A percentile compares a stretch with the other conserved stretches of the same genome.
These are phyloP conservation scores for Astyanax mexicanus DNA, from an alignment of 2,797 vertebrate genomes.

Conservation along the genomic window DNA sequence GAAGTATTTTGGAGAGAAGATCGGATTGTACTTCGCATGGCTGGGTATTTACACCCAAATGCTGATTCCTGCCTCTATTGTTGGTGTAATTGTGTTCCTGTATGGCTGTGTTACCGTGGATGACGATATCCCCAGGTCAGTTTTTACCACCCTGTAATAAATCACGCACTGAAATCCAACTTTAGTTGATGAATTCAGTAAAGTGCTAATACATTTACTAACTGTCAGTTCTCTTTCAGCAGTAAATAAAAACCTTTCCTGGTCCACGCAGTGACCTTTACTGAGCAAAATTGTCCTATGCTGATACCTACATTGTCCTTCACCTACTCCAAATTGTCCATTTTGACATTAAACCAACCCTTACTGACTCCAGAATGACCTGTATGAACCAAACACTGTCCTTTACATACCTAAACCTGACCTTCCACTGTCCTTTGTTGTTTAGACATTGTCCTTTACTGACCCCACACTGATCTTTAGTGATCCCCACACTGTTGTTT, in stretches of 20 bases:
- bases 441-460: neutral
- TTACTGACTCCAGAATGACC: neutral
- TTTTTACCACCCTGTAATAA: neutral
- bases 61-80: constrained; percentile 94
- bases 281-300: neutral
- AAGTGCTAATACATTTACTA: too few relatives aligned
- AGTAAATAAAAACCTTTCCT: neutral
- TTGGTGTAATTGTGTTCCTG: constrained; percentile 94
- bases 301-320: neutral
- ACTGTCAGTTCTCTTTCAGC: too few relatives aligned
- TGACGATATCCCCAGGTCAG: constrained; percentile 94
- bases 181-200: too few relatives aligned
- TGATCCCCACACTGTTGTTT: neutral
- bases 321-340: neutral
- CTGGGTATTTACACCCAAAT: constrained; percentile 98
- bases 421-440: too few relatives aligned
- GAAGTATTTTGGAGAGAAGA: constrained; percentile 99
- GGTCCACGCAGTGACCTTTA: neutral
- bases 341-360: too few relatives aligned
- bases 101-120: constrained; percentile 95
- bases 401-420: neutral
- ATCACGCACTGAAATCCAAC: too few relatives aligned
- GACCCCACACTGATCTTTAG: neutral
- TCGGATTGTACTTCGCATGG: constrained; percentile 98
- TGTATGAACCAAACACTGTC: too few relatives aligned